Evolutionary conservation across 2,797 vertebrate genomes (phyloP), one percentile per base, ranked within the genome.

Genomic region (Gymnopithys bicolor): DNA sequence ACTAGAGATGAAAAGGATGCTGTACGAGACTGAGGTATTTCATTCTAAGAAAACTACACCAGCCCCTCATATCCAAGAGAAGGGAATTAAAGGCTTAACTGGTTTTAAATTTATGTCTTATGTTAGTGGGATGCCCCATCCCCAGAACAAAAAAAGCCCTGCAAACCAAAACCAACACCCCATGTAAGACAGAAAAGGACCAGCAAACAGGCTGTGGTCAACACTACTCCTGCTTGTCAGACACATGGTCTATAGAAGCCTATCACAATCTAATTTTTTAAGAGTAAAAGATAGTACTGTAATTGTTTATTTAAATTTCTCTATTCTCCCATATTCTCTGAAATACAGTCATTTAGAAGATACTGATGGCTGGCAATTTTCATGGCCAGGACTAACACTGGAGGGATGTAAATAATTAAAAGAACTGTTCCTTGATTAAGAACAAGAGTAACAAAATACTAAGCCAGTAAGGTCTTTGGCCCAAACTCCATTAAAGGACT

Each of bases 111-210:
- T 58, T 49, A 7, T 5, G 7, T 35, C 33, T 27, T 4, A 5
- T 6, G 13, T 37, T 52, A 10, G 5, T 8, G 7, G 2, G 22
- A 8, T 8, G 59, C 8, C 4, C 3, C 25, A 60, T 2, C 2
- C 1, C 2, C 2, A 3, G 6, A 30, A 71, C 1, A 39, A 52
- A 90, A 92, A 41, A 55, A 41, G 6, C 1, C 14, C 9, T 17
- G 16, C 69, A n/a, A 52, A 41, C 17, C 12, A 51, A 83, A 60
- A 30, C 9, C 22, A 84, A 56, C 10, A 69, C 5, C 9, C 9
- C 30, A 63, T 0, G 1, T 17, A 49, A 58, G 53, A 33, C 27
- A 68, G 43, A 80, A 63, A 11, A 67, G 9, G 43, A 64, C 3
- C 25, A 49, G 28, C 41, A 68, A 78, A 87, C 13, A 67, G 11